phyloP scores from a whole-genome alignment of 1,140 invertebrate genomes.

The Nymphalis io region DNA sequence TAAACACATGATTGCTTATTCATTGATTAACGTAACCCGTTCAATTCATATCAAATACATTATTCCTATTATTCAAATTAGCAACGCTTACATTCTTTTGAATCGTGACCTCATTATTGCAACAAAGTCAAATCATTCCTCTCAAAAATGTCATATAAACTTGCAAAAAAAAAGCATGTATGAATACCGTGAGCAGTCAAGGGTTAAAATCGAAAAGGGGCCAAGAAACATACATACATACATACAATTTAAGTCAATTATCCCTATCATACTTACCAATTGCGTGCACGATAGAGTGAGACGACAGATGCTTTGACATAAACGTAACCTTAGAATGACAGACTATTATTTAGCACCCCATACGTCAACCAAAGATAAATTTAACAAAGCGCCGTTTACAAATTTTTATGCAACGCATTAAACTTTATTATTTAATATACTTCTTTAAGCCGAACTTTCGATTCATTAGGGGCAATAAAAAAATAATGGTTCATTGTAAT shows the following conservation, averaged over 20 bases:
- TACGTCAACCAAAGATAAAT: conserved; percentile 63
- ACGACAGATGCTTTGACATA: background rate
- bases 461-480: conserved; percentile 79
- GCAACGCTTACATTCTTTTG: conserved; percentile 16
- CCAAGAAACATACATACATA: conserved; percentile 52
- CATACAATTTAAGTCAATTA: conserved; percentile 23
- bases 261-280: background rate
- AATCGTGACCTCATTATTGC: conserved; percentile 28
- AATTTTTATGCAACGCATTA: conserved; percentile 74
- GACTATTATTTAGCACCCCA: conserved; percentile 67
- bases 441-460: conserved; percentile 53
- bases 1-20: background rate
- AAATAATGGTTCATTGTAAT: conserved; percentile 74
- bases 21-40: background rate
- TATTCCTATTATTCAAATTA: conserved; percentile 13
- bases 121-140: conserved; percentile 27
- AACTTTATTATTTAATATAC: conserved; percentile 74
- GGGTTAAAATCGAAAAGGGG: conserved; percentile 55
- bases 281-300: background rate
- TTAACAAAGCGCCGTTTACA: conserved; percentile 64
- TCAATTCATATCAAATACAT: no score
- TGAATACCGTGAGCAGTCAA: conserved; percentile 44
- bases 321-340: conserved; percentile 60
- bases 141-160: conserved; percentile 27
- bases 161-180: conserved; percentile 30